phyloP scores from a whole-genome alignment of 30 jellyfish, hydroid and myxozoan genomes.

The Turritopsis rubra region DNA sequence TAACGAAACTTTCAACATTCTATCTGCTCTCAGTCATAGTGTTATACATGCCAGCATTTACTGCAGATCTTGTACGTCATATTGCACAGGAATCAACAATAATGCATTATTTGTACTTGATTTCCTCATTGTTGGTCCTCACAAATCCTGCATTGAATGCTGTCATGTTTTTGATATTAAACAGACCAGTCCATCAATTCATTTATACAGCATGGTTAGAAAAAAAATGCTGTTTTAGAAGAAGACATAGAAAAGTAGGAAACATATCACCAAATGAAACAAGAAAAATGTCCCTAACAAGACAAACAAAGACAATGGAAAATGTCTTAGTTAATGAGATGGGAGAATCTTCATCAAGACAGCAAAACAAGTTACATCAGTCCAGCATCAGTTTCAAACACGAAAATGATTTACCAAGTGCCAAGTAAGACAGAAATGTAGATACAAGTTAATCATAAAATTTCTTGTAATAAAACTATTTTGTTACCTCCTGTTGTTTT shows the following conservation, averaged over 20 bases:
- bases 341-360: not conserved
- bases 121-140: not conserved
- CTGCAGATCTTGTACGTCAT: not conserved
- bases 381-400: not conserved
- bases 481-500: too few species aligned
- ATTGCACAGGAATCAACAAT: not conserved
- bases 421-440: not conserved
- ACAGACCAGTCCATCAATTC: not conserved
- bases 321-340: not conserved
- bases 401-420: not conserved
- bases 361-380: not conserved
- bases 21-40: not conserved
- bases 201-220: not conserved
- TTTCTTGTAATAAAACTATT: too few species aligned
- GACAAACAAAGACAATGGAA: not conserved
- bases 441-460: too few species aligned
- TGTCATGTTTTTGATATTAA: not conserved
- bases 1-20: not conserved
- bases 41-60: conserved; percentile 1
- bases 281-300: not conserved
- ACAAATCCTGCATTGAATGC: not conserved
- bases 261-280: not conserved
- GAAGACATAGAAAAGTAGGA: not conserved
- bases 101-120: not conserved
- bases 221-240: not conserved